These are phyloP conservation scores for Apodemia hepburni DNA, from an alignment of 2,888 invertebrate species.

Conservation along the genomic window DNA sequence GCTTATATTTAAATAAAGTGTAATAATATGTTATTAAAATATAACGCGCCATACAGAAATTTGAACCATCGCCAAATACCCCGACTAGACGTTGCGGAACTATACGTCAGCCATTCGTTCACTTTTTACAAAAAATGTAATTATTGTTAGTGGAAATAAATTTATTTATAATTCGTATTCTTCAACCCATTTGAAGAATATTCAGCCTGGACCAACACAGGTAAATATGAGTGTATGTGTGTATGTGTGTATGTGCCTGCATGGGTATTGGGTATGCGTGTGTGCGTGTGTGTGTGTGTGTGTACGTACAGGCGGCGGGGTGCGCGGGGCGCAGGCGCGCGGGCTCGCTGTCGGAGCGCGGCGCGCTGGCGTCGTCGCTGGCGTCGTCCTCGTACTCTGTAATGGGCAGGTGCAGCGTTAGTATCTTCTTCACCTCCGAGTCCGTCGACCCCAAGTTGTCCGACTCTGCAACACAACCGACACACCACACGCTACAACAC, in stretches of 20 bases:
- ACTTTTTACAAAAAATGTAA: too few species aligned
- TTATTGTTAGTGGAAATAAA: too few species aligned
- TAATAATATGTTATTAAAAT: too few species aligned
- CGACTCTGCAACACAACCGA: slow-evolving; percentile 84
- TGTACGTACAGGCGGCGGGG: slow-evolving; percentile 56
- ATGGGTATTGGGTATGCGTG: too few species aligned
- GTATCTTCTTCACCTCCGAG: slow-evolving; percentile 96
- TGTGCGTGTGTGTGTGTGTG: slow-evolving; percentile 7
- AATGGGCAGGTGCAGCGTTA: slow-evolving; percentile 95
- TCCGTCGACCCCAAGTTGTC: slow-evolving; percentile 97
- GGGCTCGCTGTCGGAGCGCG: slow-evolving; percentile 75
- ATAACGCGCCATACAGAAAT: too few species aligned
- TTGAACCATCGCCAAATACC: too few species aligned
- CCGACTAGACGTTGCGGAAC: too few species aligned
- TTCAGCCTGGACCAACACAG: too few species aligned
- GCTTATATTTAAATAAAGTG: too few species aligned
- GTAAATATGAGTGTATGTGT: not conserved
- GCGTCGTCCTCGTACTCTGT: slow-evolving; percentile 96
- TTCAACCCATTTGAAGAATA: too few species aligned
- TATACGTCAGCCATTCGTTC: too few species aligned
- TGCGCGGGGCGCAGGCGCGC: slow-evolving; percentile 60
- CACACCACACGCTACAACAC: slow-evolving; percentile 17
- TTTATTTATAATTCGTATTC: too few species aligned
- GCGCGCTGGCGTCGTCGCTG: slow-evolving; percentile 80
- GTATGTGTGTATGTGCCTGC: not conserved